A percentile compares a stretch with the other conserved stretches of the same genome.
phyloP scores from a whole-genome alignment of 2,113 vertebrate genomes.

The Ptyas mucosa region DNA sequence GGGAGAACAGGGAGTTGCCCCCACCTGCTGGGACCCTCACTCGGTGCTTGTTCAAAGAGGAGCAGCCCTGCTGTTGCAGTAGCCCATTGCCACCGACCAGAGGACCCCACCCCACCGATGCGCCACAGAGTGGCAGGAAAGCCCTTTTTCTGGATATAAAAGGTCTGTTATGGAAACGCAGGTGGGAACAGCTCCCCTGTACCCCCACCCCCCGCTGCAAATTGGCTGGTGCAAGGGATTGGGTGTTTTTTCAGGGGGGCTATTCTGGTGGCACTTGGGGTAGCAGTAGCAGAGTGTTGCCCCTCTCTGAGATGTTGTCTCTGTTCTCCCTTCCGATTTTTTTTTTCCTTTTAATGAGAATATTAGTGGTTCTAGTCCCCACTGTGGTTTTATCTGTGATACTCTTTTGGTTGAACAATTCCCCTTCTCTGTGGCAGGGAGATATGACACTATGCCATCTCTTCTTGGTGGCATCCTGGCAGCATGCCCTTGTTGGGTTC shows the following conservation, averaged over 20 bases:
- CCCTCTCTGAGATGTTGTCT: slow-evolving; percentile 1
- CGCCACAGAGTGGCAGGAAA: slow-evolving; percentile 26
- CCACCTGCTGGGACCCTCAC: not conserved
- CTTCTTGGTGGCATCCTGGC: not conserved
- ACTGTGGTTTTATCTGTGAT: not conserved
- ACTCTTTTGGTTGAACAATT: slow-evolving; percentile 10
- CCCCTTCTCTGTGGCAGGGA: slow-evolving; percentile 2
- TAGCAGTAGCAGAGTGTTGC: slow-evolving; percentile 13
- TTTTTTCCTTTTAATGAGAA: not conserved
- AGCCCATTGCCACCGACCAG: not conserved
- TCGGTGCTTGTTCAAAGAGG: not conserved
- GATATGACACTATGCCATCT: not conserved
- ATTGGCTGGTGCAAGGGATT: slow-evolving; percentile 21
- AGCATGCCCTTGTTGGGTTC: slow-evolving; percentile 22
- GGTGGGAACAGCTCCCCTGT: slow-evolving; percentile 9
- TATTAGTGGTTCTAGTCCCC: slow-evolving; percentile 5
- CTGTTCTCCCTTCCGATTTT: not conserved
- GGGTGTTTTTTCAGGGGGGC: slow-evolving; percentile 3
- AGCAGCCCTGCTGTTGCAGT: slow-evolving; percentile 20
- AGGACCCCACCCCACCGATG: not conserved
- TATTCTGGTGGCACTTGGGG: slow-evolving; percentile 33
- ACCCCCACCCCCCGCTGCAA: slow-evolving; percentile 15
- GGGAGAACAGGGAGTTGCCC: not conserved
- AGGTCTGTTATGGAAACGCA: slow-evolving; percentile 22
- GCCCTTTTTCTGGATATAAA: slow-evolving; percentile 36